phyloP scores from a whole-genome alignment of 1,140 invertebrate species.

The Drosophila prosaltans region DNA sequence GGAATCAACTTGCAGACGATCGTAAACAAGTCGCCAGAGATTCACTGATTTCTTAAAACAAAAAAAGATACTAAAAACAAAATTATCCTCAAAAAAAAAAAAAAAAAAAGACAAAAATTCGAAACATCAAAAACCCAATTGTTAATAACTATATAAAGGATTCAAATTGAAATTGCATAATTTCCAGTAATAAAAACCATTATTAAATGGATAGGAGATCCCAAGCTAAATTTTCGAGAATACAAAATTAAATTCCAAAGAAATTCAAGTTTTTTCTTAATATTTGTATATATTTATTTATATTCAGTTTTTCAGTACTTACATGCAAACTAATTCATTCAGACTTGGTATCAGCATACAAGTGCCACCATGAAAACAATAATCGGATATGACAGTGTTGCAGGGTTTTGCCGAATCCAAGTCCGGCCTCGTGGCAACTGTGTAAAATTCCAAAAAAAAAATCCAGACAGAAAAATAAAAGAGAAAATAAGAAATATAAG shows the following conservation, averaged over 20 bases:
- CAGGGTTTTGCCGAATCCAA: conserved; percentile 63
- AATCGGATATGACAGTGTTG: conserved; percentile 79
- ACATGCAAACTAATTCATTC: conserved; percentile 92
- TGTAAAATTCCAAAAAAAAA: conserved; percentile 4
- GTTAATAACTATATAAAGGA: too few species aligned
- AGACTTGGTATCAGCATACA: conserved; percentile 91
- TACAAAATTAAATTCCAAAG: too few species aligned
- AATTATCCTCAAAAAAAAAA: conserved; percentile 2
- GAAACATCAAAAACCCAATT: too few species aligned
- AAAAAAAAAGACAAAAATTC: conserved; percentile 1
- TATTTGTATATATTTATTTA: neutral
- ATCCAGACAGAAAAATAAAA: conserved; percentile 10
- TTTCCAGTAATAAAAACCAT: too few species aligned
- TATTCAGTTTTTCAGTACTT: conserved; percentile 78
- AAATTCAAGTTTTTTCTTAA: too few species aligned
- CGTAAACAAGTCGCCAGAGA: conserved; percentile 31
- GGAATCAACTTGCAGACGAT: conserved; percentile 37
- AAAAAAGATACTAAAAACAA: neutral
- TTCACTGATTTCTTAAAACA: neutral
- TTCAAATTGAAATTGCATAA: too few species aligned
- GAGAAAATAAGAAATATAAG: conserved; percentile 19
- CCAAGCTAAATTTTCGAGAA: too few species aligned
- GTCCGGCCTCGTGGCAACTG: conserved; percentile 51
- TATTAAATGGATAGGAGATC: too few species aligned
- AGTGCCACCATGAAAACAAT: conserved; percentile 92